phyloP scores from a whole-genome alignment of 1,140 invertebrate species.

The Drosophila elegans region DNA sequence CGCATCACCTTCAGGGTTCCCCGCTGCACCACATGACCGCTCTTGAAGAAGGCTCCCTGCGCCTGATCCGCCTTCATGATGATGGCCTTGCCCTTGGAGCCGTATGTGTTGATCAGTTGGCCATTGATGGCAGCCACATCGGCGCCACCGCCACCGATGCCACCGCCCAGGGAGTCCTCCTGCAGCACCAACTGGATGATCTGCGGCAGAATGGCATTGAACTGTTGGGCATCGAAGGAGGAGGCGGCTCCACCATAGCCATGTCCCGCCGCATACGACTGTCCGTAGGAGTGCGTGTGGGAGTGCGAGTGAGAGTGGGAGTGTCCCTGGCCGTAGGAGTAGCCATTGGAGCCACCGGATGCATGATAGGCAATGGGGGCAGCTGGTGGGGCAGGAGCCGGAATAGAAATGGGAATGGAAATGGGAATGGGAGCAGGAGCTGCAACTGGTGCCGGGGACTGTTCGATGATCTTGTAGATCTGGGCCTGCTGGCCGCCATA shows the following conservation, averaged over 20 bases:
- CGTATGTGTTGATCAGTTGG: slow-evolving; percentile 65
- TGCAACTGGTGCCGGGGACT: slow-evolving; percentile 34
- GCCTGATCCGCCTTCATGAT: slow-evolving; percentile 65
- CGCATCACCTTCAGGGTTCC: slow-evolving; percentile 73
- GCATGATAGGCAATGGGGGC: slow-evolving; percentile 53
- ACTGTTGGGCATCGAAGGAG: slow-evolving; percentile 45
- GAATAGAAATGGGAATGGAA: slow-evolving; percentile 37
- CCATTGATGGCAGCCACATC: slow-evolving; percentile 64
- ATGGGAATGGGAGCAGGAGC: slow-evolving; percentile 20
- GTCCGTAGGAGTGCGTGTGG: slow-evolving; percentile 49
- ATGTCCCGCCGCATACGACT: slow-evolving; percentile 63
- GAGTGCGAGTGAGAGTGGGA: slow-evolving; percentile 27
- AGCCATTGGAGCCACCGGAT: slow-evolving; percentile 22
- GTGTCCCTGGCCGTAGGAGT: slow-evolving; percentile 44
- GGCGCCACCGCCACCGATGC: slow-evolving; percentile 43
- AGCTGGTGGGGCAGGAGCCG: slow-evolving; percentile 9
- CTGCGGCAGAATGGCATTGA: slow-evolving; percentile 72
- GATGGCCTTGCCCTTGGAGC: slow-evolving; percentile 64
- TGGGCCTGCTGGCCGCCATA: slow-evolving; percentile 51
- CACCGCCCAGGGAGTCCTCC: slow-evolving; percentile 58
- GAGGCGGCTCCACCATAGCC: slow-evolving; percentile 49
- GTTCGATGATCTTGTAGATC: slow-evolving; percentile 72
- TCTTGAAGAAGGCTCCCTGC: slow-evolving; percentile 66
- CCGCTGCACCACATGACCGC: slow-evolving; percentile 75
- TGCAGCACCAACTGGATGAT: slow-evolving; percentile 74